Conservation (phyloP, 2,797 vertebrate species). For the Eulemur rubriventer region DNA sequence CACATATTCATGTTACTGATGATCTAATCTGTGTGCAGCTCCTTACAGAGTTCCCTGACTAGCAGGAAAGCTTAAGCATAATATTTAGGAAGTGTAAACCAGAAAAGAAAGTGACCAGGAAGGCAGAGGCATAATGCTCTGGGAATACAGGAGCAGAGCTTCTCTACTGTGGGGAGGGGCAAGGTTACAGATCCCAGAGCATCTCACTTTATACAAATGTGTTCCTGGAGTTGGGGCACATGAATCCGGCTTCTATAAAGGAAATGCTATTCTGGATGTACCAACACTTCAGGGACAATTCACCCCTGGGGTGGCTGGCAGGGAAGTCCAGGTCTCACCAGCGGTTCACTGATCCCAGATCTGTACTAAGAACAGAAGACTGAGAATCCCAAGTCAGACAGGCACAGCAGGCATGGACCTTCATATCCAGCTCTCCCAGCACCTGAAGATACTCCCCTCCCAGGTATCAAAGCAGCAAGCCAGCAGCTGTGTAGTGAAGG, state of each 20-base stretch:
- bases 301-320: neutral
- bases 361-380: neutral
- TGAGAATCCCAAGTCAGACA: slow-evolving; percentile 31
- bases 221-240: neutral
- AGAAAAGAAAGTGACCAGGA: neutral
- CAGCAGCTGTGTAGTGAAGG: slow-evolving; percentile 54
- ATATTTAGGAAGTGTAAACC: neutral
- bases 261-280: neutral
- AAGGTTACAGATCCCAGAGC: neutral
- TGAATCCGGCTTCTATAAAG: neutral
- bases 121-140: neutral
- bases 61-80: neutral
- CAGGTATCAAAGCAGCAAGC: slow-evolving; percentile 39
- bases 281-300: neutral
- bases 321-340: neutral
- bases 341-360: neutral
- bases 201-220: neutral
- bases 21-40: neutral
- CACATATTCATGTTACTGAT: neutral
- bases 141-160: neutral
- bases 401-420: slow-evolving; percentile 59
- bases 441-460: neutral
- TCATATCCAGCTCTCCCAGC: slow-evolving; percentile 32
- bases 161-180: neutral
- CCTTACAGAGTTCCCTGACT: neutral